Evolutionary conservation across 2,113 vertebrate species (phyloP).

Genomic region (Silurus glanis): DNA sequence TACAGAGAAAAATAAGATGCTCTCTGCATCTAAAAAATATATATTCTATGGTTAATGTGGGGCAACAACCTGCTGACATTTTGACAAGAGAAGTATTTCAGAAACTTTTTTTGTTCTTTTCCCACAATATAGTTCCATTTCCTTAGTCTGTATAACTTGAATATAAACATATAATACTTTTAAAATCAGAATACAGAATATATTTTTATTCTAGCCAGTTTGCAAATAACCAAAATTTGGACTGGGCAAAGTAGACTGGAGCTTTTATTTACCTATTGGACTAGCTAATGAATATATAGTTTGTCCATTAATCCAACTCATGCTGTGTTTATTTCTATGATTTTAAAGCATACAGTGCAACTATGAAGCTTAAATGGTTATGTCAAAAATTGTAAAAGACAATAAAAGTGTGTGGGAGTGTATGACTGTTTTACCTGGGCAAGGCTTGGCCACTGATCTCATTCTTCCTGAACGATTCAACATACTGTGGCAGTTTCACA

Average conservation of each 20-base stretch:
- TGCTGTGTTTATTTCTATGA: not conserved
- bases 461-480: constrained; percentile 81
- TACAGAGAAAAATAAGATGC: not conserved
- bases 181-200: not conserved
- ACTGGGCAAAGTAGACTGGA: not conserved
- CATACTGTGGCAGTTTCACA: constrained; percentile 89
- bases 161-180: not conserved
- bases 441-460: constrained; percentile 85
- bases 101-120: not conserved
- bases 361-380: not conserved
- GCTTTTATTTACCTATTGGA: not conserved
- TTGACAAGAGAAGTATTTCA: not conserved
- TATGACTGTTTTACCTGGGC: constrained; percentile 79
- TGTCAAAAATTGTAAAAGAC: not conserved
- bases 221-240: not conserved
- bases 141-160: not conserved
- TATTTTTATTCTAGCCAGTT: not conserved
- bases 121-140: not conserved
- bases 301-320: not conserved
- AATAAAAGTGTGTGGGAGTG: not conserved
- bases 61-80: not conserved
- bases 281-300: not conserved
- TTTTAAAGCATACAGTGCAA: not conserved
- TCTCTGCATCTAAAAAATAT: not conserved
- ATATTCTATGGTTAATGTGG: not conserved